Evolutionary conservation across 2,113 vertebrate species (phyloP), one percentile per base, ranked within the genome.

Genomic region (Cyanoramphus novaezelandiae): DNA sequence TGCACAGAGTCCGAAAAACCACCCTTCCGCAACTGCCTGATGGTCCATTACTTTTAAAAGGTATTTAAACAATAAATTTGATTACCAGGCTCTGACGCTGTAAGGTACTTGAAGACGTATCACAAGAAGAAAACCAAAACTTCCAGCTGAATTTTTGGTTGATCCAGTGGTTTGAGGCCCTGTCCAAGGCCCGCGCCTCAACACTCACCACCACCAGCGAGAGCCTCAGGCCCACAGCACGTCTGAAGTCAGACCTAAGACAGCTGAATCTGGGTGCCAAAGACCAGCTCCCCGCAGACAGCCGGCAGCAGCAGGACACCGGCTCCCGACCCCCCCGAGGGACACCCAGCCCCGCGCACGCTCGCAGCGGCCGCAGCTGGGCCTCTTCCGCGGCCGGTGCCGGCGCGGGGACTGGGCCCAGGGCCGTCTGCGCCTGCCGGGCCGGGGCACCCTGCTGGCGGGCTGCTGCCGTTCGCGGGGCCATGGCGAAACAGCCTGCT

Each of bases 141-240:
- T 37, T 67, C 19, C 17, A 74, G 13, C 2, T 67, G 0, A 50
- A 17, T 20, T 76, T 85, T 24, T 44, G 20, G 13, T 11, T 29
- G 10, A n/a, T 17, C 29, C 19, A 27, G 1, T 6, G 37, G 17
- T 57, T 80, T 52, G 41, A 12, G 12, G 21, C 29, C 43, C 39
- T n/a, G 28, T 15, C 14, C 43, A 18, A 29, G 44, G 37, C 17
- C 13, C 10, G 8, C 19, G 35, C 21, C 10, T 23, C 24, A 39
- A 13, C 0, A 0, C 10, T 17, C 50, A 65, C 6, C 37, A 13
- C 31, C 29, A 1, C 0, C 14, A 39, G 6, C 1, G 5, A 28
- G 16, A 44, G 41, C 17, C 47, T 39, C 63, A 44, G 24, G 46
- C 33, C 14, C 17, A 8, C 1, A 29, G 41, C 41, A 28, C 1